These are phyloP conservation scores for Drosophila aldrichi DNA, from an alignment of 2,888 invertebrate genomes.

Conservation along the genomic window DNA sequence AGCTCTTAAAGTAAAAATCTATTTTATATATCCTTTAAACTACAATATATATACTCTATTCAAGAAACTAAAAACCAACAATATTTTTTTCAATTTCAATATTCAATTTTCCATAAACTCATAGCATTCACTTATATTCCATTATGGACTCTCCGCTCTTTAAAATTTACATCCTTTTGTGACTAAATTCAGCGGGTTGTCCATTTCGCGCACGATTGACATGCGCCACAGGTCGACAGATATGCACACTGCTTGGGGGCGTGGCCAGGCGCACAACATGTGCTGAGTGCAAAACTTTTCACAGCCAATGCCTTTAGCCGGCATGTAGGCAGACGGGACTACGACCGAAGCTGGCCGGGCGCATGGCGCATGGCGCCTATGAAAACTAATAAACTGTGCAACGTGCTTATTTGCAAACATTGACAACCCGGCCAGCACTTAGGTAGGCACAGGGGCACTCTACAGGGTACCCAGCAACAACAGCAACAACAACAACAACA, in stretches of 20 bases:
- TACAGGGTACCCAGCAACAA: conserved; percentile 7
- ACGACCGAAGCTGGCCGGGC: neutral
- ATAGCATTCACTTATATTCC: neutral
- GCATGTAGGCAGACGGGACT: conserved; percentile 18
- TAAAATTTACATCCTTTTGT: conserved; percentile 53
- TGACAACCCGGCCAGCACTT: conserved; percentile 36
- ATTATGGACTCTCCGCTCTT: conserved; percentile 7
- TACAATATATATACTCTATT: too few relatives aligned
- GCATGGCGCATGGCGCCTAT: conserved; percentile 50
- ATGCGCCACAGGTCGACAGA: conserved; percentile 23
- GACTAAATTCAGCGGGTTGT: conserved; percentile 37
- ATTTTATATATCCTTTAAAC: too few relatives aligned
- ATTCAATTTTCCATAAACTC: neutral
- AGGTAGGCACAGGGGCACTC: conserved; percentile 16
- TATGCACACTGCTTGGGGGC: neutral
- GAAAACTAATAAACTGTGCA: conserved; percentile 79
- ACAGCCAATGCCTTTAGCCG: conserved; percentile 41
- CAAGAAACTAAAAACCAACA: too few relatives aligned
- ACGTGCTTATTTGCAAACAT: conserved; percentile 76
- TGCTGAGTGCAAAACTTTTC: conserved; percentile 52
- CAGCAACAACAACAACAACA: conserved; percentile 6
- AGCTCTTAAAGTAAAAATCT: too few relatives aligned
- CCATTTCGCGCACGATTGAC: conserved; percentile 59
- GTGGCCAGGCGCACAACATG: conserved; percentile 8
- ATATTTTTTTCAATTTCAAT: neutral